A percentile compares a stretch with the other conserved stretches of the same genome.
phyloP scores from a whole-genome alignment of 1,140 invertebrate species.

The Colletes gigas region DNA sequence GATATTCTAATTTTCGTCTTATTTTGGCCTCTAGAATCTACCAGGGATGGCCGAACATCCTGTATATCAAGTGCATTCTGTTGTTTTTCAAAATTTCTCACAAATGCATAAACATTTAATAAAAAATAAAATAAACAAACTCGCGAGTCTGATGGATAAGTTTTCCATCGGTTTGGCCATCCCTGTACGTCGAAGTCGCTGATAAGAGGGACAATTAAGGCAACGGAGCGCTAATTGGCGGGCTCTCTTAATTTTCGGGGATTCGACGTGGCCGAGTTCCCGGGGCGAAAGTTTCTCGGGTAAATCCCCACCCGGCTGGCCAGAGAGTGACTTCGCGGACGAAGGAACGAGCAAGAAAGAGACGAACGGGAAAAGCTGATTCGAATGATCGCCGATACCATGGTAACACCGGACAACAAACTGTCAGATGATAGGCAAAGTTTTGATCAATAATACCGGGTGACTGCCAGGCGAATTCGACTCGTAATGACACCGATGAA shows the following conservation, averaged over 20 bases:
- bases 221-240: slow-evolving; percentile 23
- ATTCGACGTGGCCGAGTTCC: slow-evolving; percentile 45
- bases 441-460: slow-evolving; percentile 80
- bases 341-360: slow-evolving; percentile 51
- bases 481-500: slow-evolving; percentile 38
- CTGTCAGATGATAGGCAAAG: slow-evolving; percentile 81
- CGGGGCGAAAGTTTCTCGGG: slow-evolving; percentile 27
- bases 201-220: slow-evolving; percentile 45
- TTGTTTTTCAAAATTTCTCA: too few species aligned
- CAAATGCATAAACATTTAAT: too few species aligned
- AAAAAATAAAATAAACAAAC: not conserved
- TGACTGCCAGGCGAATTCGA: slow-evolving; percentile 70
- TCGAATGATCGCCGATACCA: slow-evolving; percentile 77
- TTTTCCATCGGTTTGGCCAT: slow-evolving; percentile 3
- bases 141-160: not conserved
- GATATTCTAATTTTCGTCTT: too few species aligned
- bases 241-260: slow-evolving; percentile 43
- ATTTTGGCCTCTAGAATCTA: too few species aligned
- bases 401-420: slow-evolving; percentile 81
- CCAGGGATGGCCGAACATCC: too few species aligned
- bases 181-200: slow-evolving; percentile 34
- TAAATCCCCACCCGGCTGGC: slow-evolving; percentile 16
- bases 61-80: too few species aligned
- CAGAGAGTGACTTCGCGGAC: slow-evolving; percentile 27
- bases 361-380: slow-evolving; percentile 64